Base-by-base conservation (phyloP, 2,113 vertebrate species). In the Siniperca knerii region DNA sequence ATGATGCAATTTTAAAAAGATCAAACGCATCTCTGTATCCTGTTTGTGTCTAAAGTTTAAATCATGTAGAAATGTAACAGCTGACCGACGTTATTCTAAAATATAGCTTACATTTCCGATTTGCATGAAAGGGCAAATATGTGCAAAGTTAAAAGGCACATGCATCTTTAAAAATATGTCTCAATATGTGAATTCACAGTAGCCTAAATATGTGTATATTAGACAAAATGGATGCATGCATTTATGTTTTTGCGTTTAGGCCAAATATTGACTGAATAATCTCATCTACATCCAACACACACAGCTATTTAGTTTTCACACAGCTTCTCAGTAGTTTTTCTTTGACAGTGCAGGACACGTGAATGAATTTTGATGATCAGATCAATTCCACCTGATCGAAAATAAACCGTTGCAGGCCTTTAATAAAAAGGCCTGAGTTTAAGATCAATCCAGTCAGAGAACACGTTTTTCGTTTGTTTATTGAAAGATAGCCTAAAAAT, bases 391-490 rank as follows among this genome's bases (percentile, higher is more conserved):
- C 67, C 20, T 46, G 42, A 75, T 81, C 42, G 35, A 87, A 29
- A 78, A 79, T 42, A 68, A 76, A 65, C 8, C 44, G 4, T 1
- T 4, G 0, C 25, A 79, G 69, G 79, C 75, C 54, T 89, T 50
- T 10, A 42, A 54, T 16, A 0, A 52, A 52, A 48, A 69, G 75
- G 67, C 75, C 81, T 46, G n/a, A 0, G 37, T 72, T 69, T 4
- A 5, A 33, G 6, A 77, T 37, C 21, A 48, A 8, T 20, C 37
- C 35, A 29, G 29, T 58, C 23, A 58, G 3, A 18, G 2, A 54
- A 64, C 5, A 20, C 33, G 9, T 42, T 8, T 42, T 20, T 70
- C 33, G 20, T 78, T 71, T 40, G 50, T 77, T 75, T 74, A 21
- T 29, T 21, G 1, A 64, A 55, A 48, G 8, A 33, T 25, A 23